These are phyloP conservation scores for Microhierax caerulescens DNA, from an alignment of 2,797 vertebrate species.

Conservation along the genomic window DNA sequence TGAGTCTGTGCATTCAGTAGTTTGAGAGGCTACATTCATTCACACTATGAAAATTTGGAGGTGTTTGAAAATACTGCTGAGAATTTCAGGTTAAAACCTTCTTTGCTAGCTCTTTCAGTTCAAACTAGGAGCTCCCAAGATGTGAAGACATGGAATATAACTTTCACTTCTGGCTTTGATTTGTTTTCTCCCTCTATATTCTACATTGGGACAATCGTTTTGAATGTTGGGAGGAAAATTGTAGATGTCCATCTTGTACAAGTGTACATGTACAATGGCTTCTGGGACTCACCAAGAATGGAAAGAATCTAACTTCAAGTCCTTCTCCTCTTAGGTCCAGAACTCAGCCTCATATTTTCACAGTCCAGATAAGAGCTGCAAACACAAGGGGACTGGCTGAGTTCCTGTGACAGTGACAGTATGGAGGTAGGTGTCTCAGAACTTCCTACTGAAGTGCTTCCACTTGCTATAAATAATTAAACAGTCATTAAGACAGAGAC, in stretches of 20 bases:
- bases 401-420: background rate
- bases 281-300: background rate
- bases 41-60: background rate
- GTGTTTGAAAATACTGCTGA: fast-evolving
- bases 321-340: background rate
- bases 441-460: background rate
- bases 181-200: fast-evolving
- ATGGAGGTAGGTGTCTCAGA: background rate
- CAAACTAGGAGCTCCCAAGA: background rate
- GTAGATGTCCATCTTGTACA: background rate
- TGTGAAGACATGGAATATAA: background rate
- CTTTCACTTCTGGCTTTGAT: background rate
- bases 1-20: background rate
- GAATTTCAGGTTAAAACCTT: background rate
- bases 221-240: background rate
- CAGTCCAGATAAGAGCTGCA: background rate
- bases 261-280: background rate
- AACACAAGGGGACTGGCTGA: background rate
- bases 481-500: background rate
- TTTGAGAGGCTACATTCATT: background rate
- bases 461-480: conserved; percentile 28
- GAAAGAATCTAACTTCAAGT: background rate
- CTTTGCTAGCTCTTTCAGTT: background rate
- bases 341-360: background rate
- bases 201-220: background rate